These are phyloP conservation scores for Eulacestoma nigropectus DNA, from an alignment of 2,113 vertebrate genomes.

Conservation along the genomic window DNA sequence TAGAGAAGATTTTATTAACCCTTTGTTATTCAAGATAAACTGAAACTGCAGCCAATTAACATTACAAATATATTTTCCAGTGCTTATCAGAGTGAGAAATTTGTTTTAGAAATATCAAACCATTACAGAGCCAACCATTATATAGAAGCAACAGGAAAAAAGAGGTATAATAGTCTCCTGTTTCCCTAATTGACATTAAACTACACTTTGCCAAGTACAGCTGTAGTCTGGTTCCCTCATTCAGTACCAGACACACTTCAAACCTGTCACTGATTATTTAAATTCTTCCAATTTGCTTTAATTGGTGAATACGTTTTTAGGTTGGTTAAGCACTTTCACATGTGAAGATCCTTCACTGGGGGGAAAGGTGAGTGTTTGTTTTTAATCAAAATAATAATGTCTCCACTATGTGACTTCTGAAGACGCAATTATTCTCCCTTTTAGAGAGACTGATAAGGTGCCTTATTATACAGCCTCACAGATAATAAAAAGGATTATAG, in stretches of 20 bases:
- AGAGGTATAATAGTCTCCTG: neutral
- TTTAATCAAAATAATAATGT: neutral
- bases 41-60: neutral
- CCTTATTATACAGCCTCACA: neutral
- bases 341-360: neutral
- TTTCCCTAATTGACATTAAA: neutral
- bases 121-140: neutral
- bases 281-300: neutral
- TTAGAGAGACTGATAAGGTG: neutral
- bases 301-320: neutral
- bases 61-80: neutral
- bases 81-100: neutral
- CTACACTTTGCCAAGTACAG: neutral
- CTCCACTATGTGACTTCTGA: neutral
- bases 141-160: neutral
- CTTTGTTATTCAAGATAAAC: neutral
- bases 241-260: neutral
- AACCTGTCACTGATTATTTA: neutral
- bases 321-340: neutral
- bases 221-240: neutral
- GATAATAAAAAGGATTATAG: neutral
- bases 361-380: neutral
- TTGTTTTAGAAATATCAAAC: neutral
- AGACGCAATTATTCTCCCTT: neutral
- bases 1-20: conserved; percentile 31